Evolutionary conservation across 2,113 vertebrate species (phyloP).

Genomic region (Todiramphus chloris): DNA sequence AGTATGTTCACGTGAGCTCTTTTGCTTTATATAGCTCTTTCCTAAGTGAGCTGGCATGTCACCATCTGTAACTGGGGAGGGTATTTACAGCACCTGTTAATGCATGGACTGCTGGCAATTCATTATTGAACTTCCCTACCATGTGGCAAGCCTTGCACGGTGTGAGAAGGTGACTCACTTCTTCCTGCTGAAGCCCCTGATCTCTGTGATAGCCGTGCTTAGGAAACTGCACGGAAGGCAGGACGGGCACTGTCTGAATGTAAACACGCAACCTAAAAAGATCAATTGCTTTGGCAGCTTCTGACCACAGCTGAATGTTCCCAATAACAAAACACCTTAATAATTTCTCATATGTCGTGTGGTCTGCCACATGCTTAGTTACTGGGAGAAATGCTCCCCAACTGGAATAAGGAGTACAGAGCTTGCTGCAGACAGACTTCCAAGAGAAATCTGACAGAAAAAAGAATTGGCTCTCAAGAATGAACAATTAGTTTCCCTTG

Average conservation of each 20-base stretch:
- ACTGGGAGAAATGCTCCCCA: background rate
- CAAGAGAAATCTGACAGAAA: background rate
- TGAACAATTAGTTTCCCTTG: background rate
- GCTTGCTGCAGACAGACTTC: background rate
- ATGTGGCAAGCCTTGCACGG: background rate
- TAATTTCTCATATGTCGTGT: background rate
- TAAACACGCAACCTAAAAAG: background rate
- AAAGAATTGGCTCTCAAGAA: background rate
- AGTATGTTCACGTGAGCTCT: background rate
- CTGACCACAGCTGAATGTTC: background rate
- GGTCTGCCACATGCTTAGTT: background rate
- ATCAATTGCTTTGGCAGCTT: background rate
- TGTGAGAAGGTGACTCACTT: background rate
- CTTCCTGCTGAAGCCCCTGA: background rate
- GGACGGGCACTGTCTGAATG: background rate
- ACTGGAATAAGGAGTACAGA: background rate
- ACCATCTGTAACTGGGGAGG: background rate
- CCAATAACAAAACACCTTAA: background rate
- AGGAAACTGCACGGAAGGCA: background rate
- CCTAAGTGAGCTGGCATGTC: background rate
- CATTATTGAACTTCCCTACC: background rate
- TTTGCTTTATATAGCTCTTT: background rate
- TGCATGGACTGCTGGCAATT: background rate
- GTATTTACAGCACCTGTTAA: conserved; percentile 20
- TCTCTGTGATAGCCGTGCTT: background rate